A percentile compares a stretch with the other conserved stretches of the same genome.
phyloP scores from a whole-genome alignment of 2,113 vertebrate species.

The Trogon melanurus region DNA sequence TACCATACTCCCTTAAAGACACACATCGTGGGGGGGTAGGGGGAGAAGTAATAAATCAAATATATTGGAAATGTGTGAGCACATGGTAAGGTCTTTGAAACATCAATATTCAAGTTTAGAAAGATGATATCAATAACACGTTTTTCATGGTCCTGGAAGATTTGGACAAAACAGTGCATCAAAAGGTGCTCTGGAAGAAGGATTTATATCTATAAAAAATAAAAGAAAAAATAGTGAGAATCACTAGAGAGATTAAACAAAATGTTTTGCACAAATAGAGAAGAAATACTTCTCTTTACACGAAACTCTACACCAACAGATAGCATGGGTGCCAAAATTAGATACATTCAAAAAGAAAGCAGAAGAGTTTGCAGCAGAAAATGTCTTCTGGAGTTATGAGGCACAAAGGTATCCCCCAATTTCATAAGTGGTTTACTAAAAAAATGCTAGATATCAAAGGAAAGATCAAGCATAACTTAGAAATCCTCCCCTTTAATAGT shows the following conservation, averaged over 20 bases:
- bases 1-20: neutral
- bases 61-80: neutral
- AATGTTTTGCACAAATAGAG: neutral
- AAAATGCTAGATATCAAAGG: neutral
- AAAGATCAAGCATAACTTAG: neutral
- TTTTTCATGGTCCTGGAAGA: neutral
- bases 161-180: neutral
- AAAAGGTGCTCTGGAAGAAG: neutral
- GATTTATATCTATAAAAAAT: neutral
- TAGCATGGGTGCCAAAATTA: neutral
- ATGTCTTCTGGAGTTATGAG: neutral
- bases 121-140: fast-evolving
- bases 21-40: neutral
- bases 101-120: neutral
- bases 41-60: neutral
- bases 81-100: neutral
- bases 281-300: neutral
- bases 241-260: neutral
- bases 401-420: neutral
- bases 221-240: neutral
- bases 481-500: neutral
- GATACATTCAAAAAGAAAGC: neutral
- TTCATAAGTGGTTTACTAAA: neutral
- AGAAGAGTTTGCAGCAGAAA: neutral
- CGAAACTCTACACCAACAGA: neutral